phyloP scores from a whole-genome alignment of 2,888 invertebrate species.

The Subacronicta megacephala region DNA sequence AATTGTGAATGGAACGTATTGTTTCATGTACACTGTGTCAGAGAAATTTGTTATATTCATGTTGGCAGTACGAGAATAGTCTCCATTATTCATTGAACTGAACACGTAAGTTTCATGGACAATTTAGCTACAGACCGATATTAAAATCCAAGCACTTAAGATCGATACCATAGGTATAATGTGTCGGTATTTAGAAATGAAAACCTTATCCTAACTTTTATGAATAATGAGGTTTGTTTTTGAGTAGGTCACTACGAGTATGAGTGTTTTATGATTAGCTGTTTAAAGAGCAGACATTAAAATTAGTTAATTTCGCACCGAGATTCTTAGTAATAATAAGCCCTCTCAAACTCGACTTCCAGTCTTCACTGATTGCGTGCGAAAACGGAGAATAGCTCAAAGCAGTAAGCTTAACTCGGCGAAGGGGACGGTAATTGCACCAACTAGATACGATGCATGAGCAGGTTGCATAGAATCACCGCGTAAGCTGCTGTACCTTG shows the following conservation, averaged over 20 bases:
- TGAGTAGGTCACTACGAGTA: neutral
- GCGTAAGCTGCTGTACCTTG: conserved; percentile 53
- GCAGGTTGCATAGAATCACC: conserved; percentile 70
- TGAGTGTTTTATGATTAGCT: neutral
- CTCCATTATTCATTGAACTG: neutral
- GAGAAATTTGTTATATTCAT: conserved; percentile 6
- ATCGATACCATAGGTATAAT: conserved; percentile 12
- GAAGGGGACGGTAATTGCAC: conserved; percentile 71
- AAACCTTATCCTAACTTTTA: neutral
- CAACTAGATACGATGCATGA: conserved; percentile 55
- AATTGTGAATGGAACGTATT: conserved; percentile 19
- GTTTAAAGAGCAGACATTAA: neutral
- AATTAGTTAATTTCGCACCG: conserved; percentile 3
- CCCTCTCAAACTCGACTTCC: conserved; percentile 17
- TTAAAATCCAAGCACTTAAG: neutral
- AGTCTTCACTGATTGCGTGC: conserved; percentile 63
- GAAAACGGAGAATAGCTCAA: conserved; percentile 76
- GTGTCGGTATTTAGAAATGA: neutral
- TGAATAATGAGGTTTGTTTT: neutral
- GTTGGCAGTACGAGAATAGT: neutral
- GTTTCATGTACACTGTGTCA: conserved; percentile 4
- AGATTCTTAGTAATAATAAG: conserved; percentile 18
- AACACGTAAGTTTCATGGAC: neutral
- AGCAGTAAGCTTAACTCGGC: conserved; percentile 69
- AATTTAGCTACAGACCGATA: neutral